Evolutionary conservation across 2,888 invertebrate species (phyloP).

Genomic region (Pseudococcus jackbeardsleyi): DNA sequence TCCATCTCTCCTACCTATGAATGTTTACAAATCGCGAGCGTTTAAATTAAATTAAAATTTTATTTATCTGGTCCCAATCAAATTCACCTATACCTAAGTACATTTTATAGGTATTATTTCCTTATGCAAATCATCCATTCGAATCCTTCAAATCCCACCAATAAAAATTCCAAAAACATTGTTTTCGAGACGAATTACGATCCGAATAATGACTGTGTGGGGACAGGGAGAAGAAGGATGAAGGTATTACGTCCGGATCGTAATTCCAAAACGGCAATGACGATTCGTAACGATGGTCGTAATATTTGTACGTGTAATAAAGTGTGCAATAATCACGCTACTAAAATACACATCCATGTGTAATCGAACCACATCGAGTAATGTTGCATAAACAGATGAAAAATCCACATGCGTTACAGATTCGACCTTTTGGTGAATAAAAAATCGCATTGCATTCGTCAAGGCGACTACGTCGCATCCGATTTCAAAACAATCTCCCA

Average conservation of each 20-base stretch:
- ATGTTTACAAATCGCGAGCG: background rate
- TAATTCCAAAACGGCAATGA: slow-evolving; percentile 7
- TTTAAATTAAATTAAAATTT: background rate
- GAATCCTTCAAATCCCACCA: background rate
- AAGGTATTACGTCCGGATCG: background rate
- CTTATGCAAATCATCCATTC: too few species aligned
- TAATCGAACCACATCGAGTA: background rate
- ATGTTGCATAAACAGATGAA: background rate
- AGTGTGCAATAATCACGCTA: background rate
- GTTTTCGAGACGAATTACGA: background rate
- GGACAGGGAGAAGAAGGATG: background rate
- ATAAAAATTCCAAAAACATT: background rate
- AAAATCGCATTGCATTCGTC: background rate
- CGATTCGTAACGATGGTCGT: background rate
- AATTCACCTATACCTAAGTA: background rate
- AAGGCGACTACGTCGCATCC: background rate
- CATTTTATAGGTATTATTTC: too few species aligned
- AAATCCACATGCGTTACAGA: background rate
- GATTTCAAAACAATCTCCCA: background rate
- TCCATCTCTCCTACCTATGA: background rate
- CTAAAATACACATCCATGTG: background rate
- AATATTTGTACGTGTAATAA: background rate
- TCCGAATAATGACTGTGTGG: background rate
- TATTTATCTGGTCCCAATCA: background rate
- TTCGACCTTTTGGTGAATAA: background rate